These are phyloP conservation scores for Poecilia picta DNA, from an alignment of 2,797 vertebrate species.

Conservation along the genomic window DNA sequence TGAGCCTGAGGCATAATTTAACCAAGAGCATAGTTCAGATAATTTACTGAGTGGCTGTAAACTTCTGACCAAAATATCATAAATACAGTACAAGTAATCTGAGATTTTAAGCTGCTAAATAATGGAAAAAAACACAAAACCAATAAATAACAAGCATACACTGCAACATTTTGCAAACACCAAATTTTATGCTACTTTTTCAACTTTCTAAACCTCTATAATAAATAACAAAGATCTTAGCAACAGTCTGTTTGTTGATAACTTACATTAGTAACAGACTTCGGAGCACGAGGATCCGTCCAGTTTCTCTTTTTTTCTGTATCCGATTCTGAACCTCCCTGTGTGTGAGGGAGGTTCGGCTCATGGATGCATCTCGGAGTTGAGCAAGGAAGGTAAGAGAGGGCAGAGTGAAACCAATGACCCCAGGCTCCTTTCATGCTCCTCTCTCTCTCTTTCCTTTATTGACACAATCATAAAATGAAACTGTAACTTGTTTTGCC, in stretches of 20 bases:
- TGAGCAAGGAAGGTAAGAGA: conserved; percentile 43
- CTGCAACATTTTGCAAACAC: not conserved
- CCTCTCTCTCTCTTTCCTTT: conserved; percentile 36
- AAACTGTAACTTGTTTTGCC: conserved; percentile 38
- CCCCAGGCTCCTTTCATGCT: conserved; percentile 55
- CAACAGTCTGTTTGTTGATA: not conserved
- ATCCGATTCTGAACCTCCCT: not conserved
- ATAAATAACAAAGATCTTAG: not conserved
- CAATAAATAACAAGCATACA: not conserved
- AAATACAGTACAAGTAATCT: not conserved
- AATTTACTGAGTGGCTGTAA: not conserved
- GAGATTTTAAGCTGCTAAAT: not conserved
- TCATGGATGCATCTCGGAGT: conserved; percentile 8
- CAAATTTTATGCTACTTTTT: not conserved
- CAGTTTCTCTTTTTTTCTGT: not conserved
- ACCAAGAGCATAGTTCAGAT: not conserved
- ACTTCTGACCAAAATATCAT: not conserved
- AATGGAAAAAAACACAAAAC: not conserved
- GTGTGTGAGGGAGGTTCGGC: not conserved
- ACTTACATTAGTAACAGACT: not conserved
- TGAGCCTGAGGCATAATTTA: not conserved
- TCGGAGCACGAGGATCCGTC: not conserved
- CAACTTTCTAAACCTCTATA: not conserved
- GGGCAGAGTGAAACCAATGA: conserved; percentile 62
- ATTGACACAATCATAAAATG: conserved; percentile 35